Evolutionary conservation across 2,797 vertebrate genomes (phyloP).

Genomic region (Artibeus lituratus): DNA sequence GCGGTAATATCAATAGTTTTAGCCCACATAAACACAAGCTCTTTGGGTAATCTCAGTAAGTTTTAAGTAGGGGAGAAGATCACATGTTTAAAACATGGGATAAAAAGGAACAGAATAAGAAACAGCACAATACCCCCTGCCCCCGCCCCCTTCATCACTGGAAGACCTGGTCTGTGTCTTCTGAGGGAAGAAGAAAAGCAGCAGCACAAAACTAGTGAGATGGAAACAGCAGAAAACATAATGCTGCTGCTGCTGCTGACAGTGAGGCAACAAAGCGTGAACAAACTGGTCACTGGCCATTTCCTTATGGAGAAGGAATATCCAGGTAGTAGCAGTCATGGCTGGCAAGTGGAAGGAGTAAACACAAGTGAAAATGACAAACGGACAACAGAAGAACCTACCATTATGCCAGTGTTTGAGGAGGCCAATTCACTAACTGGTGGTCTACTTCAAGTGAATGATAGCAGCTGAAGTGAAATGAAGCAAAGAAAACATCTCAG

Average conservation of each 20-base stretch:
- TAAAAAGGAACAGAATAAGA: not conserved
- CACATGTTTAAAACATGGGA: not conserved
- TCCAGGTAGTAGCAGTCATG: slow-evolving; percentile 41
- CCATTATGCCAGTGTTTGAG: slow-evolving; percentile 59
- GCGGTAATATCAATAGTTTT: not conserved
- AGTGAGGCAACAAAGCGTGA: not conserved
- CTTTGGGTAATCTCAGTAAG: not conserved
- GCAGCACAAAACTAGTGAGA: not conserved
- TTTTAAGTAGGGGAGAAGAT: not conserved
- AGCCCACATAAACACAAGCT: slow-evolving; percentile 60
- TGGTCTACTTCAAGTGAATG: slow-evolving; percentile 82
- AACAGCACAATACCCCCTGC: not conserved
- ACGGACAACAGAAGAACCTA: slow-evolving; percentile 65
- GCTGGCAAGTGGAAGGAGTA: slow-evolving; percentile 36
- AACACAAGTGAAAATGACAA: slow-evolving; percentile 64
- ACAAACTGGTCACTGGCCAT: not conserved
- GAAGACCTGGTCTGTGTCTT: not conserved
- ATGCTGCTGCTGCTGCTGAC: not conserved
- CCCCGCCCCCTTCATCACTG: not conserved
- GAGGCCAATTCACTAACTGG: slow-evolving; percentile 70
- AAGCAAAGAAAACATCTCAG: slow-evolving; percentile 70
- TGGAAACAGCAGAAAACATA: not conserved
- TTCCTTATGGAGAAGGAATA: not conserved
- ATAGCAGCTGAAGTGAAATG: slow-evolving; percentile 87
- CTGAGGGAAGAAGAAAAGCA: too few species aligned